These are phyloP conservation scores for Drosophila biarmipes DNA, from an alignment of 1,140 invertebrate species.

Conservation along the genomic window DNA sequence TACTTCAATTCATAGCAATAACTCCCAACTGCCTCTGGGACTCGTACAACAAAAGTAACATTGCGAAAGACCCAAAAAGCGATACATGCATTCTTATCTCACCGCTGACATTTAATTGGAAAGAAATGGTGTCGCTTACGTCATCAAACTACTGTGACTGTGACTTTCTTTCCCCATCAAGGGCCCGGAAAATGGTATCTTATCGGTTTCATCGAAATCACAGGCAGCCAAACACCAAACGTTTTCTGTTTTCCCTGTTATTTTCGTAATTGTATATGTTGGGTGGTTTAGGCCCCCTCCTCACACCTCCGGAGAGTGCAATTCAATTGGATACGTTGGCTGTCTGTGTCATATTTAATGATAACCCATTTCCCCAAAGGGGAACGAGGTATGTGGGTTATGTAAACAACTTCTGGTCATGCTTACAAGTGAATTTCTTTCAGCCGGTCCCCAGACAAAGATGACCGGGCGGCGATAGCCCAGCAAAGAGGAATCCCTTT, in stretches of 20 bases:
- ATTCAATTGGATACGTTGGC: constrained; percentile 40
- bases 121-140: constrained; percentile 60
- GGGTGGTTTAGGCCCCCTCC: constrained; percentile 8
- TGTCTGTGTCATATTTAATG: constrained; percentile 58
- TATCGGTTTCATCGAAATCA: constrained; percentile 46
- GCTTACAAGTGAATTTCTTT: constrained; percentile 69
- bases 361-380: constrained; percentile 68
- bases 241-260: constrained; percentile 18
- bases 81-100: constrained; percentile 41
- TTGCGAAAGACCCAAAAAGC: constrained; percentile 53
- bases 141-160: constrained; percentile 23
- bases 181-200: constrained; percentile 28
- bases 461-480: constrained; percentile 49
- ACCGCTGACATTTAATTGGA: constrained; percentile 39
- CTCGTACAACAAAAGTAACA: constrained; percentile 39
- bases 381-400: constrained; percentile 59
- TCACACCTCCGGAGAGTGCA: constrained; percentile 49
- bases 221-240: constrained; percentile 27
- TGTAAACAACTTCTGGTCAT: constrained; percentile 62
- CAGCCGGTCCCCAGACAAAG: constrained; percentile 31
- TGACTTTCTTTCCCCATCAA: constrained; percentile 51
- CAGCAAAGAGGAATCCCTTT: constrained; percentile 5
- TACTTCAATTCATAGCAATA: not conserved
- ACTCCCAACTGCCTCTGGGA: not conserved
- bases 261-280: constrained; percentile 47